These are phyloP conservation scores for Lontra canadensis DNA, from an alignment of 2,113 vertebrate species.

Conservation along the genomic window DNA sequence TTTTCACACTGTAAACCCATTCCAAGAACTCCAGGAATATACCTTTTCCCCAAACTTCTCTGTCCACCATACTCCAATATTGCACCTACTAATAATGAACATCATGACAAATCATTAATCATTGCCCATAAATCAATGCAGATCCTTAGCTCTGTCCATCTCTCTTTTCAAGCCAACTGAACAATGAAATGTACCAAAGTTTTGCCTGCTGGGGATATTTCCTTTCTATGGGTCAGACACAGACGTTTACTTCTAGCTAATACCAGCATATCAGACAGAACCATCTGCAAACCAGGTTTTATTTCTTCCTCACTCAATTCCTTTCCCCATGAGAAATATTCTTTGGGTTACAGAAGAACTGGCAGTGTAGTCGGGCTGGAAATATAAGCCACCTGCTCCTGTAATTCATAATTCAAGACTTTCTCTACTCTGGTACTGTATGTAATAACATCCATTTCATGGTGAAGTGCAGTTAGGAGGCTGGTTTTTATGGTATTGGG, in stretches of 20 bases:
- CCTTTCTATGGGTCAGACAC: not conserved
- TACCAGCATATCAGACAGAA: not conserved
- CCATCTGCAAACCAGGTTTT: not conserved
- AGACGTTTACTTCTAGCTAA: not conserved
- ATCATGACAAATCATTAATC: not conserved
- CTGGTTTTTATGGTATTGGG: not conserved
- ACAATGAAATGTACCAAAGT: not conserved
- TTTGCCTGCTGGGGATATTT: not conserved
- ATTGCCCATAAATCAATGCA: not conserved
- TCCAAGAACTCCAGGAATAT: not conserved
- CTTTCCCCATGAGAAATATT: not conserved
- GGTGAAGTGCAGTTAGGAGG: not conserved
- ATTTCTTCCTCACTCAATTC: not conserved
- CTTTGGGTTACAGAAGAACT: not conserved
- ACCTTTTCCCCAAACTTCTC: not conserved
- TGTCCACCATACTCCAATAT: not conserved
- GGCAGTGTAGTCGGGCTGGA: not conserved
- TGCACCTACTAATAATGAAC: not conserved
- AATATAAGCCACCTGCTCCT: not conserved
- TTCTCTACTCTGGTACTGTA: not conserved
- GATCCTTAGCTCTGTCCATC: not conserved
- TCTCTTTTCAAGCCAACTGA: not conserved
- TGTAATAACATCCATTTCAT: not conserved
- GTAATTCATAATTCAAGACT: not conserved
- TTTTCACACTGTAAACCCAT: not conserved